A percentile compares a stretch with the other conserved stretches of the same genome.
phyloP scores from a whole-genome alignment of 2,888 invertebrate species.

The Yponomeuta evonymella region DNA sequence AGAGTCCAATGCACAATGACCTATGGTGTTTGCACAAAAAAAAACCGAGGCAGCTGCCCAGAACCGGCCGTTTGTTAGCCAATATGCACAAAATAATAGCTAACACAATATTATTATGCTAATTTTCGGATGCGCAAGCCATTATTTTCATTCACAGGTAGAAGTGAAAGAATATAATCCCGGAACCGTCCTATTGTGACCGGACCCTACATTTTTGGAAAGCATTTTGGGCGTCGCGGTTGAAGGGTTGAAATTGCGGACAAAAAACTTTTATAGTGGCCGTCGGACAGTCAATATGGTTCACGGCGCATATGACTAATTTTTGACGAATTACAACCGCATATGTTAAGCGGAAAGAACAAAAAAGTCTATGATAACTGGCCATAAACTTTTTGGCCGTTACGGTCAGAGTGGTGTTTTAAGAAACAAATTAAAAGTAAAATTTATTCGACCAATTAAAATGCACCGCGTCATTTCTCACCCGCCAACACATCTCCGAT shows the following conservation, averaged over 20 bases:
- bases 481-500: conserved; percentile 59
- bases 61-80: conserved; percentile 57
- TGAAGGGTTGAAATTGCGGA: conserved; percentile 51
- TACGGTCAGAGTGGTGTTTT: not conserved
- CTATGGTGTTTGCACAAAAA: conserved; percentile 25
- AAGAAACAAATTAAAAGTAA: not conserved
- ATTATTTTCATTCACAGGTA: conserved; percentile 67
- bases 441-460: conserved; percentile 65
- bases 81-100: conserved; percentile 66
- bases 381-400: not conserved
- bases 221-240: conserved; percentile 30
- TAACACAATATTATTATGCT: conserved; percentile 66
- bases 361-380: conserved; percentile 5
- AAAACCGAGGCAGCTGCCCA: conserved; percentile 38
- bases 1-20: conserved; percentile 67
- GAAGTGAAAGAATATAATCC: conserved; percentile 38
- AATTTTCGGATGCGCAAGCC: conserved; percentile 49
- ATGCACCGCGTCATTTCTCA: conserved; percentile 61
- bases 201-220: conserved; percentile 46
- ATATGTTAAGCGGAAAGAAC: conserved; percentile 34
- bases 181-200: conserved; percentile 41
- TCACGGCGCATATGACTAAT: conserved; percentile 51
- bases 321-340: conserved; percentile 53
- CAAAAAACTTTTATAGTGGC: conserved; percentile 16
- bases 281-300: conserved; percentile 10